A percentile compares a stretch with the other conserved stretches of the same genome.
Evolutionary conservation across 2,797 vertebrate genomes (phyloP).

Genomic region (Telmatherina bonti): DNA sequence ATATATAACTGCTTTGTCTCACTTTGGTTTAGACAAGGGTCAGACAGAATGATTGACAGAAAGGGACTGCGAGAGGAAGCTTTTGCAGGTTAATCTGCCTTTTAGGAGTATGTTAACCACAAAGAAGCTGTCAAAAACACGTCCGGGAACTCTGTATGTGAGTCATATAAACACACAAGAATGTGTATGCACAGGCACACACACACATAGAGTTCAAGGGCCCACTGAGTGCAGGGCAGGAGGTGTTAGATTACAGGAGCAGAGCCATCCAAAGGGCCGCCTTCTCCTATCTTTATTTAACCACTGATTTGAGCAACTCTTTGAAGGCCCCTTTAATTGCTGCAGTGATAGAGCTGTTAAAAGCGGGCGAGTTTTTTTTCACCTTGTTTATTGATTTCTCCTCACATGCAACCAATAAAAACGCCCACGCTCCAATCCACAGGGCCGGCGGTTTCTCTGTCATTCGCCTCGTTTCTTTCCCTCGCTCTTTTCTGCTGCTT

Average conservation of each 20-base stretch:
- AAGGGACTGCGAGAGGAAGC: conserved; percentile 63
- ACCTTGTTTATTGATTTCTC: conserved; percentile 80
- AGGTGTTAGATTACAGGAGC: conserved; percentile 84
- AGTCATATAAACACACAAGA: conserved; percentile 60
- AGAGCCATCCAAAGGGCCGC: conserved; percentile 73
- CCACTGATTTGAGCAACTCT: conserved; percentile 78
- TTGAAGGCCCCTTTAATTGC: conserved; percentile 82
- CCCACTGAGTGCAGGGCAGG: conserved; percentile 71
- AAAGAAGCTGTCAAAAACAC: conserved; percentile 71
- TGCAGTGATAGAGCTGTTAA: conserved; percentile 70
- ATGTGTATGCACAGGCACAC: conserved; percentile 41
- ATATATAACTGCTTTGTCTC: conserved; percentile 66
- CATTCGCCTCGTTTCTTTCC: conserved; percentile 21
- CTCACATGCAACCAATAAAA: conserved; percentile 78
- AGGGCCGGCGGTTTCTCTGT: conserved; percentile 45
- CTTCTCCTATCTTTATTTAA: conserved; percentile 81
- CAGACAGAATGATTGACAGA: conserved; percentile 54
- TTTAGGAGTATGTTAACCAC: conserved; percentile 70
- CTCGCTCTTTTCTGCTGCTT: conserved; percentile 32
- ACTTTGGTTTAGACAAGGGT: conserved; percentile 65
- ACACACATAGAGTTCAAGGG: conserved; percentile 63
- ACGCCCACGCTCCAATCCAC: conserved; percentile 48
- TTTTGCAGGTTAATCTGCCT: conserved; percentile 67
- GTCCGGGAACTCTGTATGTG: conserved; percentile 47
- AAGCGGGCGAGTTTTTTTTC: conserved; percentile 69